Evolutionary conservation across 2,113 vertebrate genomes (phyloP).

Genomic region (Chamaetylas fuelleborni): DNA sequence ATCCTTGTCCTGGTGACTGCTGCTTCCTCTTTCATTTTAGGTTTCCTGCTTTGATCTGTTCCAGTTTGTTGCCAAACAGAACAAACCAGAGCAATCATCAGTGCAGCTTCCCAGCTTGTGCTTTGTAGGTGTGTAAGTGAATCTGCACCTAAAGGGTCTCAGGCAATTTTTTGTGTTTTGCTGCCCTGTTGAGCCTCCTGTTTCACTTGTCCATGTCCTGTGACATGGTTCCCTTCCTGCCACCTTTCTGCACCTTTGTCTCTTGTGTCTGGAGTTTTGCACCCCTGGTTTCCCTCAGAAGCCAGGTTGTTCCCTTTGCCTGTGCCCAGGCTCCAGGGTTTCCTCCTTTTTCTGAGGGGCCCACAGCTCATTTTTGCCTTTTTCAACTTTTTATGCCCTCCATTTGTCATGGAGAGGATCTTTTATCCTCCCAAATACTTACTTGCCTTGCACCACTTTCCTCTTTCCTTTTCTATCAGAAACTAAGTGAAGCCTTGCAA

Average conservation of each 20-base stretch:
- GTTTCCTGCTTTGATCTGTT: neutral
- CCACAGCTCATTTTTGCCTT: neutral
- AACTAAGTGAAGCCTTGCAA: neutral
- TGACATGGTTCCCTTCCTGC: rapidly evolving
- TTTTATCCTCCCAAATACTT: neutral
- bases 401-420: neutral
- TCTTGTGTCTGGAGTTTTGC: neutral
- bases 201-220: neutral
- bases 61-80: neutral
- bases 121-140: neutral
- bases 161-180: rapidly evolving
- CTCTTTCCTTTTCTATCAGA: neutral
- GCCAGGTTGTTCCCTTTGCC: neutral
- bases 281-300: neutral
- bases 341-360: neutral
- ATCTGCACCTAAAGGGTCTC: neutral
- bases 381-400: neutral
- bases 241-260: neutral
- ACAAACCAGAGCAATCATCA: rapidly evolving
- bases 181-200: neutral
- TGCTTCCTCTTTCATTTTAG: neutral
- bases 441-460: neutral
- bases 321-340: neutral
- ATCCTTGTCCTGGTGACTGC: neutral
- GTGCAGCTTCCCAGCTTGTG: neutral